phyloP scores from a whole-genome alignment of 1,140 invertebrate species.

The Drosophila navojoa region DNA sequence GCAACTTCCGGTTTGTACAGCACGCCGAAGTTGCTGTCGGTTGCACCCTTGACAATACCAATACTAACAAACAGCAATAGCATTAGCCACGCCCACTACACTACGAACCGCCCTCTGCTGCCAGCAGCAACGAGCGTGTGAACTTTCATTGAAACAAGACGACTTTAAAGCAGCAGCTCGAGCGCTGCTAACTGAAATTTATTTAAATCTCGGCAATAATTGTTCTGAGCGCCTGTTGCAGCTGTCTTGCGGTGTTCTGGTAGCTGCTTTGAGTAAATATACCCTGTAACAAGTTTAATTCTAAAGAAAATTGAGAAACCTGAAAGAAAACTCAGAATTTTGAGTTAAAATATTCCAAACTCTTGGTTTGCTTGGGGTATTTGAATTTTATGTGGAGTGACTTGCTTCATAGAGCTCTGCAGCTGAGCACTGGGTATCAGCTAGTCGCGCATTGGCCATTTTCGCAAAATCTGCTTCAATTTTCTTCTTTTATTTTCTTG shows the following conservation, averaged over 20 bases:
- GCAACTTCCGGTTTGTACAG: slow-evolving; percentile 63
- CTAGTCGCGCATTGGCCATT: no score
- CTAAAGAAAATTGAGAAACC: no score
- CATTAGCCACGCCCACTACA: slow-evolving; percentile 10
- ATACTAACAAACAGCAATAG: slow-evolving; percentile 17
- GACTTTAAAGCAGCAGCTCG: slow-evolving; percentile 18
- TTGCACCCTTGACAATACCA: slow-evolving; percentile 61
- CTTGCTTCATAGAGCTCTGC: no score
- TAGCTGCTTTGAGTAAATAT: no score
- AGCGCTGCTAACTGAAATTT: slow-evolving; percentile 58
- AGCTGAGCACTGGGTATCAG: no score
- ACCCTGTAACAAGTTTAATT: no score
- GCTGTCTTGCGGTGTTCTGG: slow-evolving; percentile 2
- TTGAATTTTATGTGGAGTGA: no score
- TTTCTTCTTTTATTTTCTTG: not conserved
- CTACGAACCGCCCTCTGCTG: not conserved
- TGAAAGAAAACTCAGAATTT: no score
- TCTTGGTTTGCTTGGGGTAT: no score
- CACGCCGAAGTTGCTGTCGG: slow-evolving; percentile 61
- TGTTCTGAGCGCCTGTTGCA: slow-evolving; percentile 72
- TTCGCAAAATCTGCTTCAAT: not conserved
- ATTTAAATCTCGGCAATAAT: slow-evolving; percentile 78
- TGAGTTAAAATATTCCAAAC: no score
- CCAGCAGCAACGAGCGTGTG: slow-evolving; percentile 53
- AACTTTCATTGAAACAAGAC: slow-evolving; percentile 53